Conservation (phyloP, 2,888 invertebrate genomes). For the Ectobius pallidus region DNA sequence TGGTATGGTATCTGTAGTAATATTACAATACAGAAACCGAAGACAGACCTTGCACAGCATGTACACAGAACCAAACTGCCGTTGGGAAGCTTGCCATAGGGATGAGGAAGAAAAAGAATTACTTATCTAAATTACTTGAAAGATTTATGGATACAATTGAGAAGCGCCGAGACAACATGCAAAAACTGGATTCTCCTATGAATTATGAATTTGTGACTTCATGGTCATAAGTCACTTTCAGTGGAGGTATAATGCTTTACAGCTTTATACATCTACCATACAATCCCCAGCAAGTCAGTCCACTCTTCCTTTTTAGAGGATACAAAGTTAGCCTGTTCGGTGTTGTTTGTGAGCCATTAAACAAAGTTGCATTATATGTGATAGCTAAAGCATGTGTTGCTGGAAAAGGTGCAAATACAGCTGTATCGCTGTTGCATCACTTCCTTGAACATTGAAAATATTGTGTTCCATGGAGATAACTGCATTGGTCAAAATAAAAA, state of each 20-base stretch:
- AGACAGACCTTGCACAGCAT: not conserved
- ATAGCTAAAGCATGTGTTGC: not conserved
- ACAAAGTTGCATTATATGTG: not conserved
- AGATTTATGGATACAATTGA: not conserved
- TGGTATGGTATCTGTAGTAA: not conserved
- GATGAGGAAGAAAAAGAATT: not conserved
- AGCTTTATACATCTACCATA: slow-evolving; percentile 6
- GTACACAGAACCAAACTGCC: not conserved
- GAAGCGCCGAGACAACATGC: not conserved
- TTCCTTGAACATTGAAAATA: not conserved
- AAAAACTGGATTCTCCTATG: slow-evolving; percentile 4
- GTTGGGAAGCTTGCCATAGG: not conserved
- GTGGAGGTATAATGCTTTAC: slow-evolving; percentile 4
- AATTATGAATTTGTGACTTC: not conserved
- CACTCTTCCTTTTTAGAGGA: not conserved
- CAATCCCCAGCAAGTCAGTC: not conserved
- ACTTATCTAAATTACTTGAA: not conserved
- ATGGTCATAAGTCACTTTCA: not conserved
- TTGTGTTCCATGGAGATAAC: not conserved
- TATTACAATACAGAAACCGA: not conserved
- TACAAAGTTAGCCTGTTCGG: slow-evolving; percentile 9
- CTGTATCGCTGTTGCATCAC: not conserved
- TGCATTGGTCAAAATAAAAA: not conserved
- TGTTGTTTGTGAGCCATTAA: slow-evolving; percentile 9
- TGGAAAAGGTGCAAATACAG: not conserved